phyloP scores from a whole-genome alignment of 2,113 vertebrate species.

The Salvator merianae region DNA sequence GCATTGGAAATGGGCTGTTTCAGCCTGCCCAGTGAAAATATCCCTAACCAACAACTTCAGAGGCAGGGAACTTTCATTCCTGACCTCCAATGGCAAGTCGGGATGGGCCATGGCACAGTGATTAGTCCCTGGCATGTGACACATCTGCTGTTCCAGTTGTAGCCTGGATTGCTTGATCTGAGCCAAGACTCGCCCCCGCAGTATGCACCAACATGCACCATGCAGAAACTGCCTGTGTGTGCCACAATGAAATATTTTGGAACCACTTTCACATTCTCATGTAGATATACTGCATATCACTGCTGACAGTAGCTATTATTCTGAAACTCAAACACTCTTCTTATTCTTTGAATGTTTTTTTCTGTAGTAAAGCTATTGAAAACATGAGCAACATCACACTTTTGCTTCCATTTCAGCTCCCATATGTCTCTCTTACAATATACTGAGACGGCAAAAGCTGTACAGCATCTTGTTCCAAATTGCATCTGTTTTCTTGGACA shows the following conservation, averaged over 20 bases:
- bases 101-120: no score
- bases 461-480: conserved; percentile 19
- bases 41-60: no score
- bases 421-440: neutral
- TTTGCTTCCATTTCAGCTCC: neutral
- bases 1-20: no score
- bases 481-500: conserved; percentile 18
- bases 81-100: no score
- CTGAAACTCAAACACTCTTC: neutral
- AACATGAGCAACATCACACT: neutral
- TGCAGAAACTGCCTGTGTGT: no score
- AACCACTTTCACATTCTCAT: neutral
- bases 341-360: neutral
- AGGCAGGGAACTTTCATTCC: no score
- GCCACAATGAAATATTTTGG: neutral
- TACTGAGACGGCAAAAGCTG: neutral
- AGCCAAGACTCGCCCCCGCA: no score
- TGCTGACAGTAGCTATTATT: neutral
- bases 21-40: no score
- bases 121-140: no score
- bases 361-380: neutral
- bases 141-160: no score
- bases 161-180: no score
- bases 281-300: neutral
- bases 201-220: no score